phyloP scores from a whole-genome alignment of 1,140 invertebrate species.

The Zaprionus lachaisei region DNA sequence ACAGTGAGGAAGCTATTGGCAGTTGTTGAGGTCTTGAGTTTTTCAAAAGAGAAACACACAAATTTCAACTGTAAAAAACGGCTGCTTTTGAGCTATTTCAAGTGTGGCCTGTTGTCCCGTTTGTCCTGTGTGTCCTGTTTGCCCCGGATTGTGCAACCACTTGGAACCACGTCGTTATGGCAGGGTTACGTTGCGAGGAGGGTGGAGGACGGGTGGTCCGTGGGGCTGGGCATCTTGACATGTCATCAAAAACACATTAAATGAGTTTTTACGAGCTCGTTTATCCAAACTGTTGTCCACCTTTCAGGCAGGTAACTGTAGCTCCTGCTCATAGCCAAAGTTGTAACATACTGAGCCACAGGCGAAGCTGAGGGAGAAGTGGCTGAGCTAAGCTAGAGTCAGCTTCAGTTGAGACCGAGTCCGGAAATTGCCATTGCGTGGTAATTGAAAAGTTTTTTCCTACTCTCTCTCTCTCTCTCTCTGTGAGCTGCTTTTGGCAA shows the following conservation, averaged over 20 bases:
- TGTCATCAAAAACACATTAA: constrained; percentile 84
- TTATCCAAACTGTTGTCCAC: constrained; percentile 77
- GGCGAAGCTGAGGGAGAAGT: not conserved
- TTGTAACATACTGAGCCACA: constrained; percentile 5
- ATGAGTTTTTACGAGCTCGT: constrained; percentile 79
- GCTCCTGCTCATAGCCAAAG: constrained; percentile 4
- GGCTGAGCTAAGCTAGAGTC: constrained; percentile 5
- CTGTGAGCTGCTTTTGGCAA: constrained; percentile 46
- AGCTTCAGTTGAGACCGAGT: constrained; percentile 25
- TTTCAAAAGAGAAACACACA: constrained; percentile 32
- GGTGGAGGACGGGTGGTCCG: not conserved
- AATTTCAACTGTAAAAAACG: constrained; percentile 61
- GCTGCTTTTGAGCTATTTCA: constrained; percentile 27
- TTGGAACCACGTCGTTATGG: constrained; percentile 41
- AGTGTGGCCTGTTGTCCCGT: constrained; percentile 12
- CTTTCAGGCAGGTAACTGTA: constrained; percentile 51
- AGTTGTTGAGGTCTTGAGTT: constrained; percentile 39
- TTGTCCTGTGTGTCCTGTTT: not conserved
- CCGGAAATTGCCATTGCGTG: constrained; percentile 69
- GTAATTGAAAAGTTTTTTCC: constrained; percentile 67
- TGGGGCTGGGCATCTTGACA: constrained; percentile 61
- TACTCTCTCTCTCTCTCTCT: not conserved
- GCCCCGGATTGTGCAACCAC: constrained; percentile 9
- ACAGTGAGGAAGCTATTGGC: constrained; percentile 66
- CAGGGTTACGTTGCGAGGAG: not conserved